Conservation (phyloP, 2,888 invertebrate species). For the Anorthoa munda region DNA sequence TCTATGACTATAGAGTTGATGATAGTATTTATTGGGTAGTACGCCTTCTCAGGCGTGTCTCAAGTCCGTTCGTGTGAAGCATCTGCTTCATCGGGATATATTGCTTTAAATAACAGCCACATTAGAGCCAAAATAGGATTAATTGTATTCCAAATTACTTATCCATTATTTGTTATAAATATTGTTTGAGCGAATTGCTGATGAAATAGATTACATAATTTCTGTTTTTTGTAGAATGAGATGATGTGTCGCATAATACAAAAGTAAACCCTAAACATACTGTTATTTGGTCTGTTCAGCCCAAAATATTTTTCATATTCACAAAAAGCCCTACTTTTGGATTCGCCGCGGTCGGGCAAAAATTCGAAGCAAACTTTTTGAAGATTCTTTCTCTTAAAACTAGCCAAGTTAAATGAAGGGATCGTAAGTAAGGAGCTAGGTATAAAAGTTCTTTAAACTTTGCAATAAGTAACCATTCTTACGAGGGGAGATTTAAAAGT, state of each 20-base stretch:
- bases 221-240: background rate
- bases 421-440: background rate
- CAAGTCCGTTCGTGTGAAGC: background rate
- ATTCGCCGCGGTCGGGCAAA: too few species aligned
- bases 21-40: background rate
- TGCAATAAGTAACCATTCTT: background rate
- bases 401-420: background rate
- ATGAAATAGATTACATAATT: constrained; percentile 31
- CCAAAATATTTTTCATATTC: background rate
- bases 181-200: constrained; percentile 22
- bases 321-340: background rate
- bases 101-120: too few species aligned
- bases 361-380: background rate
- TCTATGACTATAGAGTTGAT: background rate
- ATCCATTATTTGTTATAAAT: background rate
- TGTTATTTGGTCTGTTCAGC: background rate
- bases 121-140: too few species aligned
- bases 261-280: background rate
- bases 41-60: background rate
- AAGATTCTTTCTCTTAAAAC: background rate
- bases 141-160: too few species aligned
- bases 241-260: background rate
- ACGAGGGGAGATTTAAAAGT: too few species aligned
- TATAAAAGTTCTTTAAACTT: background rate
- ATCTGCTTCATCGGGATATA: too few species aligned